Conservation (phyloP, 2,888 invertebrate genomes). For the Lasius platythorax region DNA sequence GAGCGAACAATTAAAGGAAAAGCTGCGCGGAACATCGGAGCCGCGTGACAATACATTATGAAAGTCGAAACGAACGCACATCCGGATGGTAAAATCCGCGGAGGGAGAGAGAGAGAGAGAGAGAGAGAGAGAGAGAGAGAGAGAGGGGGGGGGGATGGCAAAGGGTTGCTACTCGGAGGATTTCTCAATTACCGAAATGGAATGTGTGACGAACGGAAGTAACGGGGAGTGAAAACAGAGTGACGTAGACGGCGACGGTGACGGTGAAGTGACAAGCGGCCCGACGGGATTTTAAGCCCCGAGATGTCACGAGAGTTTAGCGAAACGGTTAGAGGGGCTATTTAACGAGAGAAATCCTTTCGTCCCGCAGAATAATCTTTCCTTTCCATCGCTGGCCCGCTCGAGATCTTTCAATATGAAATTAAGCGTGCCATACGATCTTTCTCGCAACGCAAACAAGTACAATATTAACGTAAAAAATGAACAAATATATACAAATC, state of each 20-base stretch:
- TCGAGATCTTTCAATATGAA: slow-evolving; percentile 64
- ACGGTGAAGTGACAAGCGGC: slow-evolving; percentile 74
- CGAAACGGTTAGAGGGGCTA: slow-evolving; percentile 73
- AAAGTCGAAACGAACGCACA: slow-evolving; percentile 39
- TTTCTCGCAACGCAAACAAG: background rate
- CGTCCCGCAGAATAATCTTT: slow-evolving; percentile 72
- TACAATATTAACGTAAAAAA: background rate
- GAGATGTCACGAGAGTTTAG: slow-evolving; percentile 76
- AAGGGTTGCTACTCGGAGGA: slow-evolving; percentile 61
- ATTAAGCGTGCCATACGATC: slow-evolving; percentile 61
- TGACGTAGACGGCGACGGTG: slow-evolving; percentile 42
- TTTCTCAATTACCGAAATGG: slow-evolving; percentile 76
- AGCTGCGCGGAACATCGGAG: slow-evolving; percentile 17
- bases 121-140: background rate
- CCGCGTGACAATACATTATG: slow-evolving; percentile 32
- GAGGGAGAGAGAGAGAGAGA: background rate
- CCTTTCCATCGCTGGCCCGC: slow-evolving; percentile 67
- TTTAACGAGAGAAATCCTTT: slow-evolving; percentile 74
- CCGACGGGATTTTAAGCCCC: slow-evolving; percentile 76
- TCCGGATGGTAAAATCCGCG: slow-evolving; percentile 55
- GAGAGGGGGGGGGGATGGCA: background rate
- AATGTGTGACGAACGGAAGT: slow-evolving; percentile 70
- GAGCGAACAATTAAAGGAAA: slow-evolving; percentile 40
- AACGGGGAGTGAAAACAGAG: slow-evolving; percentile 13
- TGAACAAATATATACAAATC: background rate